phyloP scores from a whole-genome alignment of 2,888 invertebrate species.

The Priocnemis perturbator region DNA sequence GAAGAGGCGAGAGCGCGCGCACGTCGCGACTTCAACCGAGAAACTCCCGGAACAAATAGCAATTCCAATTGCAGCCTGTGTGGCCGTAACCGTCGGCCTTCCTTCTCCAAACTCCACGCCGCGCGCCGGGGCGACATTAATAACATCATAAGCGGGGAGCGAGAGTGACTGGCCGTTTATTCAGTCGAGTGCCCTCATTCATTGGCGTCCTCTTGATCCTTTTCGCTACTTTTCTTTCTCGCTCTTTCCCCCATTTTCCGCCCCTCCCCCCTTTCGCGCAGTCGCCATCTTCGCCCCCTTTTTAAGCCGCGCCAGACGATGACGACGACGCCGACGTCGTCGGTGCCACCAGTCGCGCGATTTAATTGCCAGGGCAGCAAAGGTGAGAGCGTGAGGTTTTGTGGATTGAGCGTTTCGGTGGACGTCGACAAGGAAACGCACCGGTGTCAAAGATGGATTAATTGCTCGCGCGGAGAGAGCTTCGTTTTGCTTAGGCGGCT shows the following conservation, averaged over 20 bases:
- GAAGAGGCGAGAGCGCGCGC: neutral
- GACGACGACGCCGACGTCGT: too few relatives aligned
- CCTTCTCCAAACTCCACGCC: too few relatives aligned
- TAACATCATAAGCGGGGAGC: slow-evolving; percentile 33
- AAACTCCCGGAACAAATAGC: slow-evolving; percentile 5
- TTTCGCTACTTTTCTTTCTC: neutral
- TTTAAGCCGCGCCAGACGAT: too few relatives aligned
- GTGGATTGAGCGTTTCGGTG: too few relatives aligned
- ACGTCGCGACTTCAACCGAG: neutral
- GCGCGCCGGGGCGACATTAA: neutral
- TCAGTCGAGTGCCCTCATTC: slow-evolving; percentile 13
- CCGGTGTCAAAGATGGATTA: too few relatives aligned
- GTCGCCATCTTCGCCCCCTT: slow-evolving; percentile 17
- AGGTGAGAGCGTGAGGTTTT: too few relatives aligned
- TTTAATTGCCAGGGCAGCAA: too few relatives aligned
- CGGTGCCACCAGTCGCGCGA: too few relatives aligned
- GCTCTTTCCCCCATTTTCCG: neutral
- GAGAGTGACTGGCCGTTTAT: slow-evolving; percentile 38
- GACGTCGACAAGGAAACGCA: too few relatives aligned
- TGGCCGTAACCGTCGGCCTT: too few relatives aligned
- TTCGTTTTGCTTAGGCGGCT: slow-evolving; percentile 3
- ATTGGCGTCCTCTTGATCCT: slow-evolving; percentile 1
- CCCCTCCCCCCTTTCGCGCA: neutral
- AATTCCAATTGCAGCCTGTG: slow-evolving; percentile 1
- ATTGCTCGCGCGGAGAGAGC: too few relatives aligned